Evolutionary conservation across 2,888 invertebrate species (phyloP), one percentile per base, ranked within the genome.

Genomic region (Acleris cristana): DNA sequence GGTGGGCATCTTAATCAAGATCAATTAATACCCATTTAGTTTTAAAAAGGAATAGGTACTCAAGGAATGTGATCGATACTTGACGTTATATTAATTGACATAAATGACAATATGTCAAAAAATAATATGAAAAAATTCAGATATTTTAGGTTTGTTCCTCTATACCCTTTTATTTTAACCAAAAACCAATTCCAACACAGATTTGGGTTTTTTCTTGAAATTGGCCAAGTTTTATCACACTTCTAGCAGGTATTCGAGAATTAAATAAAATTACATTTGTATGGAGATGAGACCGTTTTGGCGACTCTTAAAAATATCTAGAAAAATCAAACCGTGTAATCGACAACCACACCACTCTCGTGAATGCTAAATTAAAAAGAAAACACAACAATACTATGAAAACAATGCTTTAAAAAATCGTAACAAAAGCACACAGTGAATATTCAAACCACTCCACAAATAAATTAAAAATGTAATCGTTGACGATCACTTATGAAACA

Each of bases 301-400:
- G 40, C 3, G 5, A 48, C n/a, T 26, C n/a, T 18, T 18, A n/a
- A 48, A n/a, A 18, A 48, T 16, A 2, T 48, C 23, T n/a, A 6
- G 10, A n/a, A 23, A 53, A 53, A n/a, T n/a, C 16, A 19, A 55
- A 54, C 19, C 7, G 55, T 49, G 55, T 48, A 21, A 4, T 49
- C 52, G 40, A 64, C 23, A 34, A 55, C 34, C 49, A 60, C 54
- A 65, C 54, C 65, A 65, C 60, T 49, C 55, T 48, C 54, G 54
- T 44, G 40, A 51, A 52, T 44, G 44, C 40, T 23, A n/a, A 30
- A 16, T 16, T 21, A 45, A 49, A 40, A 18, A 14, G 16, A 52
- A 57, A 8, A 7, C 44, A 54, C 18, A 65, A 2, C 45, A 45
- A 53, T 21, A 34, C 53, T n/a, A 54, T 14, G 10, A 45, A 12